Conservation (phyloP, 1,140 invertebrate genomes). For the Bilobella aurantiaca region DNA sequence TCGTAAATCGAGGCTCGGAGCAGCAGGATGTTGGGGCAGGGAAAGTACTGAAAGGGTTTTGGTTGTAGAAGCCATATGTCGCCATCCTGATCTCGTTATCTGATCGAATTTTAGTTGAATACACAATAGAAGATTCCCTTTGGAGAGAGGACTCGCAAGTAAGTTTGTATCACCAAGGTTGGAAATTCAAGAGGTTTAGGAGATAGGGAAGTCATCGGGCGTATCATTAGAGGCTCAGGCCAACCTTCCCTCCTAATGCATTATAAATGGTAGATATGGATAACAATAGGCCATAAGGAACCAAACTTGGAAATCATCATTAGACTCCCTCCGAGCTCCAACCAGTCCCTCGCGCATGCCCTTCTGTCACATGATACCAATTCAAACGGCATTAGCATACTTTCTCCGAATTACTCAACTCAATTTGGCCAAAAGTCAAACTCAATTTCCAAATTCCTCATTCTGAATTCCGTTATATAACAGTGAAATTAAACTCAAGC, state of each 20-base stretch:
- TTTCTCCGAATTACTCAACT: no score
- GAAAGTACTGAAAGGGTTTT: no score
- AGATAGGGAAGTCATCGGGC: not conserved
- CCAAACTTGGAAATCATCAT: not conserved
- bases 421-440: no score
- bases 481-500: no score
- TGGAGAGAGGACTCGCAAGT: not conserved
- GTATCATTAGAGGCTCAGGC: not conserved
- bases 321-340: not conserved
- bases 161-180: not conserved
- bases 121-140: not conserved
- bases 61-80: not conserved
- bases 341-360: no score
- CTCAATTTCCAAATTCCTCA: no score
- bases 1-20: not conserved
- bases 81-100: not conserved
- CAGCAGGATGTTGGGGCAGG: not conserved
- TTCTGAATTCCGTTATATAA: no score
- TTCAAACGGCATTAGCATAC: no score
- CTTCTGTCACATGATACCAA: no score
- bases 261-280: slow-evolving; percentile 4
- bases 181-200: not conserved
- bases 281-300: not conserved
- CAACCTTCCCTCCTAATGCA: not conserved
- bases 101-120: slow-evolving; percentile 8